Conservation (phyloP, 1,140 invertebrate species). For the Charaxes varanes region DNA sequence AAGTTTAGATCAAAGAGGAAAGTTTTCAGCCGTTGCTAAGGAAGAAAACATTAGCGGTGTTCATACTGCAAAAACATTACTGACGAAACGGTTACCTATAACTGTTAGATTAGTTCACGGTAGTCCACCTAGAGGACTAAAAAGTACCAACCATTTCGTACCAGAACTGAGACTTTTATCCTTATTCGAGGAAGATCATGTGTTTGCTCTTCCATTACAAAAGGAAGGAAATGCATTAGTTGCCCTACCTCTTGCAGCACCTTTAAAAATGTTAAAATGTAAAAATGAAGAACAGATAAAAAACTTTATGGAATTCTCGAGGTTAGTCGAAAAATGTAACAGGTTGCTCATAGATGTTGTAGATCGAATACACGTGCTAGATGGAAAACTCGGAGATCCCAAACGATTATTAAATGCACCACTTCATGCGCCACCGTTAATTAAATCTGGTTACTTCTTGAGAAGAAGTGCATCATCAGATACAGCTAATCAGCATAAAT, state of each 20-base stretch:
- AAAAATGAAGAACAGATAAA: constrained; percentile 88
- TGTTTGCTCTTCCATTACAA: constrained; percentile 89
- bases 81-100: constrained; percentile 91
- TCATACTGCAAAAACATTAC: constrained; percentile 88
- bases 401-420: constrained; percentile 72
- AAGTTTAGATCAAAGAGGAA: constrained; percentile 88
- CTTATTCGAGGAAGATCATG: constrained; percentile 89
- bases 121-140: constrained; percentile 84
- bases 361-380: constrained; percentile 87
- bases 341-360: constrained; percentile 87
- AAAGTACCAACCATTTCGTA: constrained; percentile 86
- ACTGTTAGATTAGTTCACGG: constrained; percentile 94
- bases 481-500: constrained; percentile 76
- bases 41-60: constrained; percentile 95
- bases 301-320: constrained; percentile 85
- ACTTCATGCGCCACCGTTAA: constrained; percentile 68
- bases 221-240: constrained; percentile 85
- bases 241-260: constrained; percentile 88
- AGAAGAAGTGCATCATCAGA: constrained; percentile 84
- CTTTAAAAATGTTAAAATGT: constrained; percentile 88
- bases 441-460: constrained; percentile 77
- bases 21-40: constrained; percentile 92
- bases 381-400: constrained; percentile 83
- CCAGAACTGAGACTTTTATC: constrained; percentile 88
- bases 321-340: constrained; percentile 86